These are phyloP conservation scores for Cyanoderma ruficeps DNA, from an alignment of 2,113 vertebrate genomes.

Conservation along the genomic window DNA sequence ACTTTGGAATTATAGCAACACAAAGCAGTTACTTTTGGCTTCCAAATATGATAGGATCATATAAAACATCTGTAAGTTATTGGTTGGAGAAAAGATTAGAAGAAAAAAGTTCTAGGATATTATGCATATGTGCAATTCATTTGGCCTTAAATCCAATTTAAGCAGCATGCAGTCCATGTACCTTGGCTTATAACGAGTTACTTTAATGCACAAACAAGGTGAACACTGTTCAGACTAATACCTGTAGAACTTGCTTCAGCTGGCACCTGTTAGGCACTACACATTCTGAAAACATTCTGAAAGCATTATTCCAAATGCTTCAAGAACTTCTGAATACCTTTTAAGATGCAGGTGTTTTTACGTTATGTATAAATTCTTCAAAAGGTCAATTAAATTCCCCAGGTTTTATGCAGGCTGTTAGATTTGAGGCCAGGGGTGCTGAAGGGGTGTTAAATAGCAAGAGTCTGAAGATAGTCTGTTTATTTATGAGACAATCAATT, in stretches of 20 bases:
- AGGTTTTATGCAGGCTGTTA: neutral
- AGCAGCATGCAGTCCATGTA: slow-evolving; percentile 17
- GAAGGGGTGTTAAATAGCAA: neutral
- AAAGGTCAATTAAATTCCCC: neutral
- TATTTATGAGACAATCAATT: neutral
- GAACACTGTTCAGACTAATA: slow-evolving; percentile 41
- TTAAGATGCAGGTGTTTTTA: slow-evolving; percentile 39
- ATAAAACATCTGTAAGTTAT: slow-evolving; percentile 65
- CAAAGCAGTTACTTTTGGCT: slow-evolving; percentile 39
- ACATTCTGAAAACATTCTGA: neutral
- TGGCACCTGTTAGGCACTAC: slow-evolving; percentile 11
- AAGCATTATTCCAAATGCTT: slow-evolving; percentile 31
- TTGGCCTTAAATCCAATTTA: slow-evolving; percentile 18
- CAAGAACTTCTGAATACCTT: slow-evolving; percentile 7
- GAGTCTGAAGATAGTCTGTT: neutral
- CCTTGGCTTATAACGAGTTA: neutral
- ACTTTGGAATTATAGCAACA: slow-evolving; percentile 43
- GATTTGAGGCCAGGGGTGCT: neutral
- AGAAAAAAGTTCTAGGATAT: slow-evolving; percentile 16
- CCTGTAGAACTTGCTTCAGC: neutral
- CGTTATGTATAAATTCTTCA: neutral
- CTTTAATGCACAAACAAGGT: slow-evolving; percentile 45
- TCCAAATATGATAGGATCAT: slow-evolving; percentile 30
- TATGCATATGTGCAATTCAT: slow-evolving; percentile 39
- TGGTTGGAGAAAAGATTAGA: slow-evolving; percentile 44